phyloP scores from a whole-genome alignment of 2,113 vertebrate genomes.

The Pyxicephalus adspersus region DNA sequence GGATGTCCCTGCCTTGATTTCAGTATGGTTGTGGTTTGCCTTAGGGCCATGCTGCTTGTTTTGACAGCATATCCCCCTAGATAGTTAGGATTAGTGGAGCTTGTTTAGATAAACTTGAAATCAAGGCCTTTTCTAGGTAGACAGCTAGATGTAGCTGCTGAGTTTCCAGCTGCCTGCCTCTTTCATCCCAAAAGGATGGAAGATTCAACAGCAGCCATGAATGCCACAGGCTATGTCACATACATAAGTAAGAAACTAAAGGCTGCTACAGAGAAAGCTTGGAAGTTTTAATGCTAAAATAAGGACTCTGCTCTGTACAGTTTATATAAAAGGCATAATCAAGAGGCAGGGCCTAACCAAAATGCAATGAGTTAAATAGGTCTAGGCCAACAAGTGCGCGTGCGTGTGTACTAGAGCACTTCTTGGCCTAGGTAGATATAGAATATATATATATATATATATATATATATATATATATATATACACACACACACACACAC shows the following conservation, averaged over 20 bases:
- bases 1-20: conserved; percentile 85
- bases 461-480: too few species aligned
- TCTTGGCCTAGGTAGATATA: too few species aligned
- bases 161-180: conserved; percentile 93
- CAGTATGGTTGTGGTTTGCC: conserved; percentile 93
- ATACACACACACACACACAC: too few species aligned
- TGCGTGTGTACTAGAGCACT: too few species aligned
- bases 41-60: conserved; percentile 98
- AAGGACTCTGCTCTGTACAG: conserved; percentile 77
- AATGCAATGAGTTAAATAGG: background rate
- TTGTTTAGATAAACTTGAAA: conserved; percentile 99
- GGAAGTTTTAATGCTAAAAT: conserved; percentile 81
- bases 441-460: too few species aligned
- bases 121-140: conserved; percentile 91
- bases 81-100: conserved; percentile 99
- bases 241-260: conserved; percentile 83
- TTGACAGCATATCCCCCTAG: conserved; percentile 98
- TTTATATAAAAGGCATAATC: conserved; percentile 60
- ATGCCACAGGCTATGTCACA: conserved; percentile 87
- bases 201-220: conserved; percentile 86
- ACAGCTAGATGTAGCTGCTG: conserved; percentile 90
- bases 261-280: conserved; percentile 81
- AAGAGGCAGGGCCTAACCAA: background rate
- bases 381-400: background rate
- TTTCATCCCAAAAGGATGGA: conserved; percentile 87